Evolutionary conservation across 1,140 invertebrate genomes (phyloP).

Genomic region (Drosophila asahinai): DNA sequence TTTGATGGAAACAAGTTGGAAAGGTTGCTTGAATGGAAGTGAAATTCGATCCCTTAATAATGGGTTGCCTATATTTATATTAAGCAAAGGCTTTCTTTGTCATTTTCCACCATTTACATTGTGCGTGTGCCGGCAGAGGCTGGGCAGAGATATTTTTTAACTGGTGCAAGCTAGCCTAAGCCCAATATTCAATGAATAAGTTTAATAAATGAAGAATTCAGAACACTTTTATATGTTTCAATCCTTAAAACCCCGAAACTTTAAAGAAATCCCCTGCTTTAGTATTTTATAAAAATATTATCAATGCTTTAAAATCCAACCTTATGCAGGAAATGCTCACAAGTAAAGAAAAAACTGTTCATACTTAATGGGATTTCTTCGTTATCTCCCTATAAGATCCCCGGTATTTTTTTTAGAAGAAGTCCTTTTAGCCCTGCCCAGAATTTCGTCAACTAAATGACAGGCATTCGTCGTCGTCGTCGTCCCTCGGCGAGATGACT

Average conservation of each 20-base stretch:
- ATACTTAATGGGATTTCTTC: constrained; percentile 42
- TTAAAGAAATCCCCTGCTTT: not conserved
- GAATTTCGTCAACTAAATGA: constrained; percentile 58
- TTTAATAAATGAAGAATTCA: not conserved
- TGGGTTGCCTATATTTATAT: not conserved
- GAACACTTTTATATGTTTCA: not conserved
- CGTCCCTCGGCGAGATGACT: constrained; percentile 22
- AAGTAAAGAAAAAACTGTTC: constrained; percentile 15
- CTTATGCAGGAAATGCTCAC: constrained; percentile 12
- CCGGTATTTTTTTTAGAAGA: not conserved
- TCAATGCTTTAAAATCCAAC: not conserved
- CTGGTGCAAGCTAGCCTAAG: too few relatives aligned
- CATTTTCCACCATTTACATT: too few relatives aligned
- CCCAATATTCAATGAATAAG: not conserved
- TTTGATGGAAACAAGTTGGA: not conserved
- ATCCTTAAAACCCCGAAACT: not conserved
- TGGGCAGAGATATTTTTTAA: too few relatives aligned
- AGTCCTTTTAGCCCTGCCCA: constrained; percentile 35
- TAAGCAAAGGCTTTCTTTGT: not conserved
- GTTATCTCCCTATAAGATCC: constrained; percentile 29
- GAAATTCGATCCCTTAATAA: not conserved
- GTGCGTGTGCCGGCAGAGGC: too few relatives aligned
- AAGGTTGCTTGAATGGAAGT: not conserved
- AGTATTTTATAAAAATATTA: not conserved
- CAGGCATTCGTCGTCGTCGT: constrained; percentile 48